These are phyloP conservation scores for Xenops minutus DNA, from an alignment of 2,797 vertebrate species.

Conservation along the genomic window DNA sequence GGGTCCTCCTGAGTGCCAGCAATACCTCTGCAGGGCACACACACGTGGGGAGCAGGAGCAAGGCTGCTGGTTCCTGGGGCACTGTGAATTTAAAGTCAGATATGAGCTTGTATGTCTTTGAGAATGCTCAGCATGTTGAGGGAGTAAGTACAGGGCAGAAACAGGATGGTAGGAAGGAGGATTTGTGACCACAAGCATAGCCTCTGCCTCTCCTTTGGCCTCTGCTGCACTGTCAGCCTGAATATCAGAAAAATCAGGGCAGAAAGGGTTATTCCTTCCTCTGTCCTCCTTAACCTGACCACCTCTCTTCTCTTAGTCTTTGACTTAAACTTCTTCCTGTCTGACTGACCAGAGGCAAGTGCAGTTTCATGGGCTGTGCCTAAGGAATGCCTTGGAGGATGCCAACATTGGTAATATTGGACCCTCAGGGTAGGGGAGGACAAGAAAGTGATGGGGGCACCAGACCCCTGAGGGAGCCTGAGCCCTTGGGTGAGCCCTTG, in stretches of 20 bases:
- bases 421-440: background rate
- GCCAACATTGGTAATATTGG: accelerated
- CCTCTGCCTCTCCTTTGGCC: background rate
- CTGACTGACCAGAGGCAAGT: background rate
- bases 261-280: background rate
- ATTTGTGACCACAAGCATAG: background rate
- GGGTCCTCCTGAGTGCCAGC: background rate
- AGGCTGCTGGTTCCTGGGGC: background rate
- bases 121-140: background rate
- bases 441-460: background rate
- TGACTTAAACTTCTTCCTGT: background rate
- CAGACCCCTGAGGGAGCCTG: background rate
- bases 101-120: background rate
- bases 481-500: background rate
- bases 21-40: accelerated
- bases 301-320: background rate
- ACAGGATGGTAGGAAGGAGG: background rate
- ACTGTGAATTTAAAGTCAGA: background rate
- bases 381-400: background rate
- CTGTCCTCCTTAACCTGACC: background rate
- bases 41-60: accelerated
- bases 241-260: background rate
- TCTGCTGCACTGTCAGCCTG: background rate
- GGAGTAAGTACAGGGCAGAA: background rate
- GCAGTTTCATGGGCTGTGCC: background rate